A percentile compares a stretch with the other conserved stretches of the same genome.
These are phyloP conservation scores for Lagorchestes hirsutus DNA, from an alignment of 2,797 vertebrate species.

Conservation along the genomic window DNA sequence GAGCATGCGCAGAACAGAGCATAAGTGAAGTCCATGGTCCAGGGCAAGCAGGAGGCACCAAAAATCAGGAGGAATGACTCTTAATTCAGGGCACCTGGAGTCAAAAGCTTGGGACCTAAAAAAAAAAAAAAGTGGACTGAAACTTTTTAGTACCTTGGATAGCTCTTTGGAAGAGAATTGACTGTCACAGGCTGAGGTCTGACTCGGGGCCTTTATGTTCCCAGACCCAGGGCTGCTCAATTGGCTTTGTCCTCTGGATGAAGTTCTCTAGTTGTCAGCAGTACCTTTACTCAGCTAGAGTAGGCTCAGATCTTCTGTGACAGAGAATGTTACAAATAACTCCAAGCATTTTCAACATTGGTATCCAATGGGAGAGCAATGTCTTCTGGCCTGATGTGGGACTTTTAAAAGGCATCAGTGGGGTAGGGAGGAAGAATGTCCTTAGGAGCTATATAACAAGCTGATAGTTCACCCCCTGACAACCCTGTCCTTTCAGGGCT, in stretches of 20 bases:
- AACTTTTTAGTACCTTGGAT: not conserved
- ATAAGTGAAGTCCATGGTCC: not conserved
- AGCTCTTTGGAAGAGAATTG: not conserved
- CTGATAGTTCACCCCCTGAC: not conserved
- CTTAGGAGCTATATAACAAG: not conserved
- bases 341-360: not conserved
- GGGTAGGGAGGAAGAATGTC: not conserved
- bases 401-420: not conserved
- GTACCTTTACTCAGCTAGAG: not conserved
- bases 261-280: not conserved
- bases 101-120: not conserved
- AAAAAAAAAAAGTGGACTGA: not conserved
- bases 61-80: not conserved
- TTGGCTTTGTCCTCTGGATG: not conserved
- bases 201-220: not conserved
- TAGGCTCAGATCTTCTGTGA: not conserved
- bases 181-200: not conserved
- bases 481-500: not conserved
- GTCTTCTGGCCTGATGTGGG: not conserved
- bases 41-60: not conserved
- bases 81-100: not conserved
- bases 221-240: not conserved
- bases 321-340: not conserved
- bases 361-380: not conserved
- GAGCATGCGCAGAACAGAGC: not conserved